Conservation (phyloP, 2,113 vertebrate species). For the Eolophus roseicapilla region DNA sequence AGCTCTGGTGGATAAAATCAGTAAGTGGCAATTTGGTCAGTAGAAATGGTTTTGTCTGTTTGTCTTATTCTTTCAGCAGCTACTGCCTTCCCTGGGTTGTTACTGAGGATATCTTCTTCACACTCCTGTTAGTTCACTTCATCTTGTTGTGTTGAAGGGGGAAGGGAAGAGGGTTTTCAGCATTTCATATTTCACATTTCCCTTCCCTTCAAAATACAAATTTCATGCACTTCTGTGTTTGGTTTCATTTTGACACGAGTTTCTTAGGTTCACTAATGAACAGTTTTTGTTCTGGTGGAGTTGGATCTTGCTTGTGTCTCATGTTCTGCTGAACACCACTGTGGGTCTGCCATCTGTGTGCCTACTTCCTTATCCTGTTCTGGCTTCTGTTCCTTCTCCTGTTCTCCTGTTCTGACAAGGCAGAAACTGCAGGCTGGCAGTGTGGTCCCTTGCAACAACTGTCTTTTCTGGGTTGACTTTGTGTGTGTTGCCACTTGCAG, state of each 20-base stretch:
- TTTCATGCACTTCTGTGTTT: not conserved
- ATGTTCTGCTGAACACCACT: not conserved
- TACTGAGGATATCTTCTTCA: not conserved
- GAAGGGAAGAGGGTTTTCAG: not conserved
- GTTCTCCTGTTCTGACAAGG: not conserved
- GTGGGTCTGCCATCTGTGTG: not conserved
- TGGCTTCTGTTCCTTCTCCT: not conserved
- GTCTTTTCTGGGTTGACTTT: not conserved
- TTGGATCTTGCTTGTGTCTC: not conserved
- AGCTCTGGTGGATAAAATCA: slow-evolving; percentile 96
- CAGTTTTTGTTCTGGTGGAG: not conserved
- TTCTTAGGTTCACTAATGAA: not conserved
- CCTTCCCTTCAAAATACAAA: not conserved
- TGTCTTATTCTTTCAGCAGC: not conserved
- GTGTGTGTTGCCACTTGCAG: not conserved
- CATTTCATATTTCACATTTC: not conserved
- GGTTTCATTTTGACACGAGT: not conserved
- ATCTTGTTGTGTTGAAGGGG: not conserved
- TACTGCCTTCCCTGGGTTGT: not conserved
- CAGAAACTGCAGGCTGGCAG: not conserved
- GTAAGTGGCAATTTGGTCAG: slow-evolving; percentile 69
- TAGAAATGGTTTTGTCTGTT: not conserved
- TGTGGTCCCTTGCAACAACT: not conserved
- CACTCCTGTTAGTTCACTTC: not conserved
- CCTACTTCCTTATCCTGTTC: not conserved